Conservation (phyloP, 2,888 invertebrate genomes). For the Scrobipalpa costella region DNA sequence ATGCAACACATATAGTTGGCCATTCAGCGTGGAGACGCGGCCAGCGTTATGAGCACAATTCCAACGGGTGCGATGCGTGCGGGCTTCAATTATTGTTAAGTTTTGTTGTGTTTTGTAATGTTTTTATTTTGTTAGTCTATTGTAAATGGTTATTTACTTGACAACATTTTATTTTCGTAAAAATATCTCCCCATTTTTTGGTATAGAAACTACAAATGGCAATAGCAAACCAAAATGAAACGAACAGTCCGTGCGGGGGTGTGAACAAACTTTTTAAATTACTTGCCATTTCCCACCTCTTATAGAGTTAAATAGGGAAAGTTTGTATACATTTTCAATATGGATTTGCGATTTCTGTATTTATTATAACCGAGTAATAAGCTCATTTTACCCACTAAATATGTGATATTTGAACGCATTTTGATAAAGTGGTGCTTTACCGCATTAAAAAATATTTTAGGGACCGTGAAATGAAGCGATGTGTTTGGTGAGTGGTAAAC, state of each 20-base stretch:
- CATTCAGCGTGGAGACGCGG: too few relatives aligned
- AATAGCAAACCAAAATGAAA: not conserved
- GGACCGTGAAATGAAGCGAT: not conserved
- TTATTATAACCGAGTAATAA: not conserved
- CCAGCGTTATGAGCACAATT: too few relatives aligned
- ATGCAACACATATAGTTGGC: too few relatives aligned
- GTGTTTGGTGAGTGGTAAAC: not conserved
- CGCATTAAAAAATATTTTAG: not conserved
- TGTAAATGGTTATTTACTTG: too few relatives aligned
- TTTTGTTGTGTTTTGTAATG: too few relatives aligned
- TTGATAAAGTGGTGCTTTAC: not conserved
- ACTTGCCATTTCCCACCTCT: constrained; percentile 6
- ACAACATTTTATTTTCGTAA: too few relatives aligned
- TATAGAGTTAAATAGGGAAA: not conserved
- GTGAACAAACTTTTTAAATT: constrained; percentile 10
- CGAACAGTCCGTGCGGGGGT: constrained; percentile 27
- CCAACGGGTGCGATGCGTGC: too few relatives aligned
- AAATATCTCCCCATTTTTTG: not conserved
- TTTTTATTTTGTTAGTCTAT: too few relatives aligned
- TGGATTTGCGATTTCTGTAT: not conserved
- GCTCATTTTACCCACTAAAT: too few relatives aligned
- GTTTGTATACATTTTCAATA: not conserved
- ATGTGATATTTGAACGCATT: too few relatives aligned
- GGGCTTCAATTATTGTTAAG: too few relatives aligned
- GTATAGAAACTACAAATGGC: not conserved